These are phyloP conservation scores for Eutolmus rufibarbis DNA, from an alignment of 2,888 invertebrate genomes.

Conservation along the genomic window DNA sequence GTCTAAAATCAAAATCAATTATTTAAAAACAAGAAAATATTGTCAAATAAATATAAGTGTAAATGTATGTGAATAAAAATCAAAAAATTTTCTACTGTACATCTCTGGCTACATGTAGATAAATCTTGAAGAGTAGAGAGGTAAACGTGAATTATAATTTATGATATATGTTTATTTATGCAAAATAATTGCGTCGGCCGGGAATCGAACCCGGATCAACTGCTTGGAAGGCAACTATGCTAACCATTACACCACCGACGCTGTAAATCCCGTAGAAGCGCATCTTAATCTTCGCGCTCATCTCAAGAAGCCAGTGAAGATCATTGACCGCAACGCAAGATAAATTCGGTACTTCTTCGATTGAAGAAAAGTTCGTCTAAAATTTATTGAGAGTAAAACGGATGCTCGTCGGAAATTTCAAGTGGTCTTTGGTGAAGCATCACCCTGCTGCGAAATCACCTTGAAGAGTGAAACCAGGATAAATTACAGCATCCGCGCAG, in stretches of 20 bases:
- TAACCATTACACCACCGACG: slow-evolving; percentile 64
- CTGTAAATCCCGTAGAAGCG: slow-evolving; percentile 43
- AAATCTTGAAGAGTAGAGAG: too few species aligned
- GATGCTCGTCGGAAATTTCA: background rate
- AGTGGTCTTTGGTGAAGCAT: background rate
- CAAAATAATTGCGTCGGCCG: slow-evolving; percentile 59
- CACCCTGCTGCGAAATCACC: background rate
- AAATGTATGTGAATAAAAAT: too few species aligned
- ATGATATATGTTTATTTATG: background rate
- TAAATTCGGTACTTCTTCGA: background rate
- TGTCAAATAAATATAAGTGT: too few species aligned
- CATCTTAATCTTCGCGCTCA: background rate
- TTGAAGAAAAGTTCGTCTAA: background rate
- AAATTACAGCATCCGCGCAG: background rate
- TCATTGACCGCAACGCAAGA: background rate
- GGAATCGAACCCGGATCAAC: slow-evolving; percentile 65
- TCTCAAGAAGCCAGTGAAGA: background rate
- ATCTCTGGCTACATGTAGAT: too few species aligned
- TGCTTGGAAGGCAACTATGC: slow-evolving; percentile 66
- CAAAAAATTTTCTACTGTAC: too few species aligned
- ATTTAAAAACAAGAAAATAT: too few species aligned
- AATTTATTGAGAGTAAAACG: background rate
- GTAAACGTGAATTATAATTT: too few species aligned
- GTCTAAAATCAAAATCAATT: too few species aligned
- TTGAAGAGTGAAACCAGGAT: background rate